Base-by-base conservation (phyloP, 1,140 invertebrate species). In the Lepidurus apus region DNA sequence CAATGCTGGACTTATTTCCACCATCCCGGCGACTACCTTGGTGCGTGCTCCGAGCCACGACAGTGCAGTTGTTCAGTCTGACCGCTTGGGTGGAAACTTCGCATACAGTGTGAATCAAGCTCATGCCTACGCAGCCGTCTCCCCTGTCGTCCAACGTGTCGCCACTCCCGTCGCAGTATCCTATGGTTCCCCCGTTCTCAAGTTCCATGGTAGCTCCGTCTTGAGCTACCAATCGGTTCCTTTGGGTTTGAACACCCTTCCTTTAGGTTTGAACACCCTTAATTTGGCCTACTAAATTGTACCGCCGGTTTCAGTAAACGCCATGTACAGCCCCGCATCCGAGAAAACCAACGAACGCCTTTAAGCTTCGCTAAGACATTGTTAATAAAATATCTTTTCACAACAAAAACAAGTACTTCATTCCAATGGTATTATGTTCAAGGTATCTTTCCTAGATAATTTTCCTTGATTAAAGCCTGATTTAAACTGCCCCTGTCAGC, bases 51-150 rank as follows among this genome's bases (percentile, higher is more conserved):
- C 88, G 7, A 82, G 82, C 79, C 83, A 86, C 78, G 88, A 89
- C 83, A 86, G 85, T 74, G 88, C 88, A 76, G 84, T 87, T 80
- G 86, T 89, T 82, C 84, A 86, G 80, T 85, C 84, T 42, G 86
- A 88, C 81, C 83, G 87, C 8, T 81, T 88, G 34, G 87, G 87
- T 11, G 86, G 87, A 75, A 88, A 88, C 85, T 89, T 89, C 82
- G 87, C 88, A 43, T 89, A 89, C 84, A 86, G 85, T 79, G 84
- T 86, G 78, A 83, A 86, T 78, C 87, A 89, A 82, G 85, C 84
- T 73, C 88, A 88, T 81, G 87, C 88, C 21, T 88, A 88, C 82
- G 84, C 85, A 74, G 84, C 84, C 26, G 81, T 87, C 80, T 82
- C 82, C 76, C 87, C 87, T 47, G 82, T 88, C 75, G 82, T 89